phyloP scores from a whole-genome alignment of 1,140 invertebrate species.

The Contarinia nasturtii region DNA sequence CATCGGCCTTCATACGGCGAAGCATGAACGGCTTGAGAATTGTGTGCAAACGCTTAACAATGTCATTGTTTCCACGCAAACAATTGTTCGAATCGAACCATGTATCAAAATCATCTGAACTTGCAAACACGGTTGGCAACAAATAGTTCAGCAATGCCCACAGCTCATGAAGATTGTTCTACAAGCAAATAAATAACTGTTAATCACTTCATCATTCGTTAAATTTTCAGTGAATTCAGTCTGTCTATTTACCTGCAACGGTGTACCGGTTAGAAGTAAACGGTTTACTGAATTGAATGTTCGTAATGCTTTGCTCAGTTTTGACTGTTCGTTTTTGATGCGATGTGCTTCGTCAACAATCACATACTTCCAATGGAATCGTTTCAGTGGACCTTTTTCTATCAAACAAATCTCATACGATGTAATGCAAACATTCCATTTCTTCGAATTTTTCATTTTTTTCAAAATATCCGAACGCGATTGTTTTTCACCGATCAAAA shows the following conservation, averaged over 20 bases:
- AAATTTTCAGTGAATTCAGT: slow-evolving; percentile 61
- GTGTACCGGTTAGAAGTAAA: slow-evolving; percentile 62
- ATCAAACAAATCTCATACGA: slow-evolving; percentile 96
- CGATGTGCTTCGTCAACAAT: slow-evolving; percentile 83
- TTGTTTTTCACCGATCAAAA: slow-evolving; percentile 84
- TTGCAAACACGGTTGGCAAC: slow-evolving; percentile 82
- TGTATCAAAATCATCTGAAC: slow-evolving; percentile 73
- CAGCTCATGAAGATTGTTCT: slow-evolving; percentile 86
- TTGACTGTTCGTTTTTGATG: slow-evolving; percentile 77
- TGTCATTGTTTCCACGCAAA: slow-evolving; percentile 67
- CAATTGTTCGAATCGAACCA: slow-evolving; percentile 70
- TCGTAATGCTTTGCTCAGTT: slow-evolving; percentile 63
- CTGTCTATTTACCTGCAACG: slow-evolving; percentile 43
- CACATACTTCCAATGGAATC: slow-evolving; percentile 78
- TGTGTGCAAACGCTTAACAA: slow-evolving; percentile 72
- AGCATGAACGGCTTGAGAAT: slow-evolving; percentile 85
- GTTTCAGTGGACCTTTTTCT: slow-evolving; percentile 51
- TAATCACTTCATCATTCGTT: slow-evolving; percentile 42
- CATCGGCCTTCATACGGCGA: slow-evolving; percentile 77
- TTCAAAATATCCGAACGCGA: slow-evolving; percentile 35
- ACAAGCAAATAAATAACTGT: slow-evolving; percentile 63
- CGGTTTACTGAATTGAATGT: slow-evolving; percentile 71
- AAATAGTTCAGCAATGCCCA: slow-evolving; percentile 97
- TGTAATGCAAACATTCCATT: slow-evolving; percentile 94
- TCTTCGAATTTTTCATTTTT: slow-evolving; percentile 57